Conservation (phyloP, 1,140 invertebrate species). For the Oppia nitens region DNA sequence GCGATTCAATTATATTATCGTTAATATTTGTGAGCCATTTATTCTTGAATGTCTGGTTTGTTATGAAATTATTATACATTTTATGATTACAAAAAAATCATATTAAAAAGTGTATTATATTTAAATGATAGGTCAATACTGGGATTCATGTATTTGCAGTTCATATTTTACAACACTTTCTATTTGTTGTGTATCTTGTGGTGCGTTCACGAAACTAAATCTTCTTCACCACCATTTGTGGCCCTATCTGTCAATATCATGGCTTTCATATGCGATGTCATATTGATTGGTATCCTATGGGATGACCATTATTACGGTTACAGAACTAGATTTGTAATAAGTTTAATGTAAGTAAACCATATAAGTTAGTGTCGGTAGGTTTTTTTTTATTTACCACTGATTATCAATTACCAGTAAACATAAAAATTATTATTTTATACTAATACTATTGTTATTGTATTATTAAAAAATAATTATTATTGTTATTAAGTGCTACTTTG, state of each 20-base stretch:
- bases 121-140: neutral
- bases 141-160: neutral
- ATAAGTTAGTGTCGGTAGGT: too few relatives aligned
- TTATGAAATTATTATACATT: too few relatives aligned
- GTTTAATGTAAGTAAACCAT: neutral
- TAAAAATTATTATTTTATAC: too few relatives aligned
- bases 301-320: neutral
- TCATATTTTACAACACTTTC: neutral
- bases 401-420: too few relatives aligned
- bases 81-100: too few relatives aligned
- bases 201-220: neutral
- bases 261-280: neutral
- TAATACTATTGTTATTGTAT: too few relatives aligned
- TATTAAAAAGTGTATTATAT: too few relatives aligned
- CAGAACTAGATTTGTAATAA: neutral
- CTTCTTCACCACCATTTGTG: neutral
- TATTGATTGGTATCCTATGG: neutral
- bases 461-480: too few relatives aligned
- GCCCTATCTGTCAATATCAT: neutral
- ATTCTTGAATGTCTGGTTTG: neutral
- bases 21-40: neutral
- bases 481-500: too few relatives aligned
- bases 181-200: neutral
- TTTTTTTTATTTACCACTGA: too few relatives aligned
- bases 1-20: neutral